Base-by-base conservation (phyloP, 1,140 invertebrate genomes). In the Choristoneura fumiferana region DNA sequence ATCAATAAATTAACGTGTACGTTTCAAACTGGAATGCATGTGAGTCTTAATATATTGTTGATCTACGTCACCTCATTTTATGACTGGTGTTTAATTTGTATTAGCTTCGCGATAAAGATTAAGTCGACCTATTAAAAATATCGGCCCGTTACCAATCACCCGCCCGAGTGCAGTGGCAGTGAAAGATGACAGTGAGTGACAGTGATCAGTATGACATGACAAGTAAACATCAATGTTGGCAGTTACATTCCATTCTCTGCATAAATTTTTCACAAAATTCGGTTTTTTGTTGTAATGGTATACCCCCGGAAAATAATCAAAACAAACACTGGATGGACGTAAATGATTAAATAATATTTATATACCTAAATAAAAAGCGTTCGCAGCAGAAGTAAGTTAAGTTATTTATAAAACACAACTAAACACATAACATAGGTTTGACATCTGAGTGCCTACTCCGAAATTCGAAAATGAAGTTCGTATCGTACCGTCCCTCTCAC, bases 31-130 rank as follows among this genome's bases (percentile, higher is more conserved):
- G 81, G 82, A 87, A 87, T 87, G 81, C 64, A 75, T 80, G 62
- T 59, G 67, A 71, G 15, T 66, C 22, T 57, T 72, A 58, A 62
- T 53, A 38, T 64, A 75, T 57, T 57, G 43, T 58, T 17, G 40
- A 73, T 73, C 69, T 73, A 85, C 81, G 81, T 87, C 81, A 87
- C 69, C 75, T 84, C 80, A 84, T 86, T 67, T 73, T 84, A 58
- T 62, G 34, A 35, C 35, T 15, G 39, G 45, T 17, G 57, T 62
- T 67, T 57, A 65, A 54, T 54, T 65, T 63, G 62, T 62, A 49
- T 49, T 49, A 49, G 33, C 35, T 35, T 1, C 10, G 33, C 33
- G 53, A 54, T 54, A 54, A 36, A 13, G 33, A 37, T 12, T 37
- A 34, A 54, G 15, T 8, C 33, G 35, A 35, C 33, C 53, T 54